Conservation (phyloP, 2,797 vertebrate genomes). For the Tragopan temminckii region DNA sequence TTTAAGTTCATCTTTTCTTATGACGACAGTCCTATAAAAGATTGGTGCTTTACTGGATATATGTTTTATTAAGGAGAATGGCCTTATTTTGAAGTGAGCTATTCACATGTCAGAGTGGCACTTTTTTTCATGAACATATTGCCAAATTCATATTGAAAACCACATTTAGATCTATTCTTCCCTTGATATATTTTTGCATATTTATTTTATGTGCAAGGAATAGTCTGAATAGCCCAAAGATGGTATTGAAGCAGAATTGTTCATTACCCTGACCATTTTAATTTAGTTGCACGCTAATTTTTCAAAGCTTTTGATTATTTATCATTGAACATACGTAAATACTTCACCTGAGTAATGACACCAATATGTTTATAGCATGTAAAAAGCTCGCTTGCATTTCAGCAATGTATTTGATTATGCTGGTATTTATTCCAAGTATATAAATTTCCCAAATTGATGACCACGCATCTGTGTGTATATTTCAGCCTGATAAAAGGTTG, state of each 20-base stretch:
- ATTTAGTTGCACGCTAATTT: neutral
- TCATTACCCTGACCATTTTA: neutral
- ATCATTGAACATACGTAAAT: neutral
- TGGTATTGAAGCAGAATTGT: neutral
- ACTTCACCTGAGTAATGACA: neutral
- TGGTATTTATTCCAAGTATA: neutral
- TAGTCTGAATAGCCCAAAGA: neutral
- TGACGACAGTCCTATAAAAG: neutral
- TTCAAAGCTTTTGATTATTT: neutral
- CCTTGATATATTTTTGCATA: neutral
- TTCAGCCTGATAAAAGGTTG: neutral
- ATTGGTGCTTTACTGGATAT: neutral
- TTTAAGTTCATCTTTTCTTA: neutral
- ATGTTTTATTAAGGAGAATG: neutral
- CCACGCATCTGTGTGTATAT: neutral
- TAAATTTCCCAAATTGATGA: neutral
- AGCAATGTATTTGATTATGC: neutral
- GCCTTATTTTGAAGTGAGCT: neutral
- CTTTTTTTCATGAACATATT: neutral
- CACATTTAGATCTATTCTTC: neutral
- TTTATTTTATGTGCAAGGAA: neutral
- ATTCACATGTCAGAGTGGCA: neutral
- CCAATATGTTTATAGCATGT: neutral
- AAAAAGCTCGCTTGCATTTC: neutral
- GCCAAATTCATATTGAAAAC: neutral